Evolutionary conservation across 2,113 vertebrate species (phyloP).

Genomic region (Protomyctophum bolini): DNA sequence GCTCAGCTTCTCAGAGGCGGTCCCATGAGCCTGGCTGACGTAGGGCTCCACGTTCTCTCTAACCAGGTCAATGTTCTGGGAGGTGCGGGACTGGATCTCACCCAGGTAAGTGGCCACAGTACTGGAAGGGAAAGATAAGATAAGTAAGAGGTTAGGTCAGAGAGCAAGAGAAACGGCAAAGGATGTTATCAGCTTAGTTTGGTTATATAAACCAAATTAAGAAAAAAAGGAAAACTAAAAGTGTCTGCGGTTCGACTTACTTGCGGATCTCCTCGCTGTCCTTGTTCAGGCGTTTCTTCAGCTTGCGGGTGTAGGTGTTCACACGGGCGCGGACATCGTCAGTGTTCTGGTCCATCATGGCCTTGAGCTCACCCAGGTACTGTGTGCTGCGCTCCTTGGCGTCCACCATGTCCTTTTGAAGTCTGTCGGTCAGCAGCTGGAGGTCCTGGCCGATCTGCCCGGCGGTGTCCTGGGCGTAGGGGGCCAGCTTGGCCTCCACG

Average conservation of each 20-base stretch:
- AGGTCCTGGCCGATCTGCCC: constrained; percentile 71
- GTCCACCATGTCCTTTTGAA: constrained; percentile 81
- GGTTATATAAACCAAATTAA: no score
- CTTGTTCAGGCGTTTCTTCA: constrained; percentile 82
- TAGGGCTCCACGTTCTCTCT: constrained; percentile 70
- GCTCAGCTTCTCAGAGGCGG: constrained; percentile 61
- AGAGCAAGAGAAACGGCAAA: background rate
- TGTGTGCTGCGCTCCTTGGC: constrained; percentile 73
- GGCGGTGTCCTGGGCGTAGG: constrained; percentile 62
- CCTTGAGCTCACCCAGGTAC: constrained; percentile 77
- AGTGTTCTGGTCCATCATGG: constrained; percentile 77
- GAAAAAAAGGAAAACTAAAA: no score
- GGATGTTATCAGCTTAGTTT: no score
- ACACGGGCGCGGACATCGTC: constrained; percentile 70
- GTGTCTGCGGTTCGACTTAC: constrained; percentile 56
- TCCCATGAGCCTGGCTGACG: constrained; percentile 59
- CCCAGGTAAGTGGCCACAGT: constrained; percentile 72
- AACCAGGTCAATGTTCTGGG: constrained; percentile 66
- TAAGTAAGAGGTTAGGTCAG: constrained; percentile 15
- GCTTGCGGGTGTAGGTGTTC: constrained; percentile 74
- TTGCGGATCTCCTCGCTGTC: constrained; percentile 77
- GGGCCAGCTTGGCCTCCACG: constrained; percentile 70
- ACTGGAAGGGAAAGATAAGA: constrained; percentile 39
- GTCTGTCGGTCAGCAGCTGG: constrained; percentile 70
- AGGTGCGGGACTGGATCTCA: constrained; percentile 73